Base-by-base conservation (phyloP, 92 coral and sea anemone species). In the Ricordea florida region DNA sequence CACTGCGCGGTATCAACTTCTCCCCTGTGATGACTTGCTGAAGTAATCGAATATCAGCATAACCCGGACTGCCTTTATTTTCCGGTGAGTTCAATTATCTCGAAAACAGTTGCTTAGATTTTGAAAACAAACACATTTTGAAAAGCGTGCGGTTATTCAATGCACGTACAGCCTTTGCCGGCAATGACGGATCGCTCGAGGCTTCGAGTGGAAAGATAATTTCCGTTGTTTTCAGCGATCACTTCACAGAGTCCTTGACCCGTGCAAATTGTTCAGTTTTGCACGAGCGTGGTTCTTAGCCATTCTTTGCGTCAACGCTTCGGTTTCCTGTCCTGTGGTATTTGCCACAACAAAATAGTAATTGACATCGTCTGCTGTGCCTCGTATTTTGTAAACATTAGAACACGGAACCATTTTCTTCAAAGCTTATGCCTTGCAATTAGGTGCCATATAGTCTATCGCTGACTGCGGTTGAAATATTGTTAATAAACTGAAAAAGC, bases 341-440 rank as follows among this genome's bases (percentile, higher is more conserved):
- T 70, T 53, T 42, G 56, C 77, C 77, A 18, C 66, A 70, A 70
- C 65, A 70, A 70, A 70, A 66, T 38, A 14, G 59, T 37, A 51
- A 70, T 57, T 70, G 77, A 53, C 77, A 56, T 28, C 42, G 80
- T 73, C 80, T 43, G 60, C 10, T 20, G 57, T 43, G 56, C 80
- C 23, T 61, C 34, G 57, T 49, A 43, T 42, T 73, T 36, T 73
- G 80, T 73, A 73, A 73, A 73, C 80, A 73, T 46, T 35, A 53
- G 10, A 45, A 45, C 80, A 73, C 80, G 80, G 47, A 73, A 73
- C 32, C 66, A 35, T 69, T 70, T 56, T 53, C 77, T 70, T 21
- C 16, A 16, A 10, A 47, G 21, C 44, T 52, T 69, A 31, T 40
- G 17, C 7, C 16, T 8, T 27, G 37, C 40, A 70, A 28, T 17